Evolutionary conservation across 2,113 vertebrate genomes (phyloP), one percentile per base, ranked within the genome.

Genomic region (Dipodomys stephensi): DNA sequence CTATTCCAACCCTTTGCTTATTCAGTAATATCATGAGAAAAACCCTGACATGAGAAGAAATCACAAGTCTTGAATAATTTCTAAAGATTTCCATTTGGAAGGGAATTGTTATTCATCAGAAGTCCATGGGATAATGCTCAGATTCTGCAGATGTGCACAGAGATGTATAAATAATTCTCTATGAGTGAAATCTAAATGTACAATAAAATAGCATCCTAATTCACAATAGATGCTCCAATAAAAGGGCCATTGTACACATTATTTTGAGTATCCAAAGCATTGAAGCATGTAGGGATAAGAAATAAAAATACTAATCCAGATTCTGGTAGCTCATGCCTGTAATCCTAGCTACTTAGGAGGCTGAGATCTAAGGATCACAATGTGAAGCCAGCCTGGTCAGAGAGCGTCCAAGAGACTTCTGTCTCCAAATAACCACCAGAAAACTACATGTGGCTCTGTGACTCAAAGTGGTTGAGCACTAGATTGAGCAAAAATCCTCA

Each of bases 51-150:
- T 10, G 20, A 71, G 22, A 80, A 28, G 16, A 78, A 85, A 49
- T 27, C 53, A 57, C 53, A 69, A 71, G 46, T 57, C 15, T 10
- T 80, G 18, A 12, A 44, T 90, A 44, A 84, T 71, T 90, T 87
- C 72, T 74, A 53, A 92, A 83, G 22, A 27, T 71, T 87, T 88
- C 79, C 28, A 72, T 78, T 91, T 89, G 84, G 57, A 84, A 88
- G n/a, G 9, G 76, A 78, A 25, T 53, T 53, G 67, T 35, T 74
- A 25, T 25, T 88, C 39, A 44, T 77, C 68, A 69, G 77, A 79
- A 91, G n/a, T 57, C 49, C 6, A 60, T 0, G 83, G 10, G 39
- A 84, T 46, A 74, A 68, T n/a, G 64, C 44, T 73, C 68, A 87
- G 46, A 95, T 62, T 19, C 30, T 57, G 35, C 25, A 13, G 0